Base-by-base conservation (phyloP, 2,797 vertebrate genomes). In the Macropus fuliginosus region DNA sequence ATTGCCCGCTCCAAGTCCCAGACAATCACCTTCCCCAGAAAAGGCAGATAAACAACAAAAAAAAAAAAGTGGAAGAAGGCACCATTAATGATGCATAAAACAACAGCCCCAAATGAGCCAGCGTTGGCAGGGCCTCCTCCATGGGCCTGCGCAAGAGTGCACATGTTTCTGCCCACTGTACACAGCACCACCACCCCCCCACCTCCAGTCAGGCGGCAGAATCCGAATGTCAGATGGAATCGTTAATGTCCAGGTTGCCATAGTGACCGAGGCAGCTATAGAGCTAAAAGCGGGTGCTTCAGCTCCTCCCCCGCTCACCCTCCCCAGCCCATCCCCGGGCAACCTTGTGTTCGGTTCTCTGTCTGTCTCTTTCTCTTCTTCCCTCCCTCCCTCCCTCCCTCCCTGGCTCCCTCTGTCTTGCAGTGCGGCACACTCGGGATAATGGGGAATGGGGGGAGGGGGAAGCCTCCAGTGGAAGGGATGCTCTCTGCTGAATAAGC, bases 201-300 rank as follows among this genome's bases (percentile, higher is more conserved):
- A 95, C 94, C 97, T 90, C 94, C 40, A 95, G 55, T 98, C 98
- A 98, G 98, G 98, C 98, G 98, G 98, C 98, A 97, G 98, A 91
- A 90, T 91, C 28, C 96, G 98, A 98, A 98, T 99, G 99, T 99
- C 99, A 99, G 99, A 99, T 98, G 99, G 99, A 98, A 98, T 98
- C 98, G 98, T 98, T 98, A 94, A 97, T 94, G 95, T 95, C 96
- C 97, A 87, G 95, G 99, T 99, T 99, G 98, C 99, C 98, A 99
- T 99, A 98, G 99, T 96, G 98, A 99, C 98, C 1, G 50, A 52
- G 28, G 91, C 97, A 97, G 98, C 96, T 28, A 54, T 29, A 6
- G 96, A n/a, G 92, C 98, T 97, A 94, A 91, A 94, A 98, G 98
- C 97, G 1, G 97, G 50, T 40, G 27, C 96, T 92, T 94, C 95